Percentiles rank a stretch among this genome's conserved stretches.
Evolutionary conservation across 2,113 vertebrate genomes (phyloP).

Genomic region (Solenodon paradoxus): DNA sequence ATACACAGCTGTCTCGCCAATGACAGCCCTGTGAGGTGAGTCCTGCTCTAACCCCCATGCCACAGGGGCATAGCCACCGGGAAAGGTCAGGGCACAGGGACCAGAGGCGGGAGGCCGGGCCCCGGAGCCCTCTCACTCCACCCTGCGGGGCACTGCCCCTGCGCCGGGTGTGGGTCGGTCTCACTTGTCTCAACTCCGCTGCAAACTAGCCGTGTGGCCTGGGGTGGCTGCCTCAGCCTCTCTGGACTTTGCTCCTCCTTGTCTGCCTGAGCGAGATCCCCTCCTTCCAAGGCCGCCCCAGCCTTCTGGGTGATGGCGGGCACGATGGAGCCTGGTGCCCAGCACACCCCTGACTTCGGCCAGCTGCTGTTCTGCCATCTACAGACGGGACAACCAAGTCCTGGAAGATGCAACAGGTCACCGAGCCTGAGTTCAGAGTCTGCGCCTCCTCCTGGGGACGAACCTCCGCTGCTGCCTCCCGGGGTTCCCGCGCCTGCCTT

Average conservation of each 20-base stretch:
- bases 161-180: not conserved
- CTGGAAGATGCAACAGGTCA: not conserved
- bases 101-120: too few relatives aligned
- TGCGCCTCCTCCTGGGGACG: not conserved
- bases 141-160: not conserved
- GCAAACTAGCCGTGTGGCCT: not conserved
- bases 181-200: too few relatives aligned
- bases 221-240: not conserved
- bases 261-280: not conserved
- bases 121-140: not conserved
- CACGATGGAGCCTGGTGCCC: not conserved
- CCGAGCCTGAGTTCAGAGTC: not conserved
- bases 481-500: not conserved
- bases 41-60: too few relatives aligned
- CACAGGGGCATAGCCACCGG: too few relatives aligned
- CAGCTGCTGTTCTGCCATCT: fast-evolving
- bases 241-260: not conserved
- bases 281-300: not conserved
- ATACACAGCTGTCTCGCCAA: too few relatives aligned
- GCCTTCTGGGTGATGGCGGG: not conserved
- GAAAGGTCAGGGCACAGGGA: too few relatives aligned
- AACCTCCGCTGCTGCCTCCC: not conserved
- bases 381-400: not conserved
- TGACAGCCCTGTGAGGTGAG: not conserved
- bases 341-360: not conserved